phyloP scores from a whole-genome alignment of 2,888 invertebrate genomes.

The Therioaphis trifolii region DNA sequence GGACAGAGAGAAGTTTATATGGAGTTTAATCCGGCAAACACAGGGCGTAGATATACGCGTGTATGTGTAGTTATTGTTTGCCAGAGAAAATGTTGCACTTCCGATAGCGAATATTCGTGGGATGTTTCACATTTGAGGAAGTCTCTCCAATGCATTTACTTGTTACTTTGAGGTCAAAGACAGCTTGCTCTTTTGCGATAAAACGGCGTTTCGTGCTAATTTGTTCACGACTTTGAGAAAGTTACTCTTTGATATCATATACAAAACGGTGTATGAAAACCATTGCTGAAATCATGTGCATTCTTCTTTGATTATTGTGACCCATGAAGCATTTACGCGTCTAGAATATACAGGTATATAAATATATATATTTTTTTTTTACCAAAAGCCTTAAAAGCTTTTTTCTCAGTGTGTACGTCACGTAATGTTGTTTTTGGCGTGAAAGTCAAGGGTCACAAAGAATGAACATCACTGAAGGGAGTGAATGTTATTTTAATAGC shows the following conservation, averaged over 20 bases:
- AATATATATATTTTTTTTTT: neutral
- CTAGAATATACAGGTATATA: neutral
- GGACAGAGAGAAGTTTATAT: constrained; percentile 2
- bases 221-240: neutral
- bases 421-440: constrained; percentile 13
- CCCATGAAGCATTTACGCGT: neutral
- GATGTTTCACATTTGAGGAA: neutral
- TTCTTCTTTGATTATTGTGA: neutral
- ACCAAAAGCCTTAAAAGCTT: constrained; percentile 39
- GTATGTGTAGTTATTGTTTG: constrained; percentile 1
- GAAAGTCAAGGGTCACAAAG: constrained; percentile 1
- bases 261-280: neutral
- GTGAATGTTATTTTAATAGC: constrained; percentile 33
- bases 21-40: constrained; percentile 43
- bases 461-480: neutral
- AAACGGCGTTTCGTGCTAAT: constrained; percentile 10
- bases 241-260: constrained; percentile 35
- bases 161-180: neutral
- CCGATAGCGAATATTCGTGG: constrained; percentile 15
- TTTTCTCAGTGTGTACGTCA: neutral
- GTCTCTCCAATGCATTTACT: neutral
- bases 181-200: neutral
- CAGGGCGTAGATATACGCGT: neutral
- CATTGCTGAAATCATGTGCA: neutral
- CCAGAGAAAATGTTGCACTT: neutral